phyloP scores from a whole-genome alignment of 2,113 vertebrate species.

The Pluvianellus socialis region DNA sequence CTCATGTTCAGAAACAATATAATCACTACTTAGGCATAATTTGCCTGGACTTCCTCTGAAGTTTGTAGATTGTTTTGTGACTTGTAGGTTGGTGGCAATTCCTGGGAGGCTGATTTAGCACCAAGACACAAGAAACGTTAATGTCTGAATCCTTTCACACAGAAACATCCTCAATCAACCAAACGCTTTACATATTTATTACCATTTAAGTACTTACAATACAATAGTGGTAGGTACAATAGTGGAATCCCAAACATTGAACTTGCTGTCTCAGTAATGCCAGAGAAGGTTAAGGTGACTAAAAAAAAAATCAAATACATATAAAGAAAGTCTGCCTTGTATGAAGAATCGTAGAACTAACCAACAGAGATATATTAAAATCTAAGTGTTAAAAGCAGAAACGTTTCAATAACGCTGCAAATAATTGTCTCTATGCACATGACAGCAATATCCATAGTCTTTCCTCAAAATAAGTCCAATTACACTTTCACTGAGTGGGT shows the following conservation, averaged over 20 bases:
- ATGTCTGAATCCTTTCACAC: background rate
- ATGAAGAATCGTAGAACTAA: background rate
- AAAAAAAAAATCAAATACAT: background rate
- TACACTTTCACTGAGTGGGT: background rate
- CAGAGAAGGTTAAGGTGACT: background rate
- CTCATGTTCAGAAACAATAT: background rate
- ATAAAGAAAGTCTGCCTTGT: background rate
- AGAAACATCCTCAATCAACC: background rate
- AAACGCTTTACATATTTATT: background rate
- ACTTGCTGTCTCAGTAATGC: background rate
- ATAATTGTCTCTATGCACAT: background rate
- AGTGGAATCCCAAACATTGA: background rate
- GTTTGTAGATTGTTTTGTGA: background rate
- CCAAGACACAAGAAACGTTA: background rate
- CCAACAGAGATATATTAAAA: background rate
- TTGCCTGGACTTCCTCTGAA: background rate
- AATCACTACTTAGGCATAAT: background rate
- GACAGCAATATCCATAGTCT: background rate
- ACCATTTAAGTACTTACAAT: background rate
- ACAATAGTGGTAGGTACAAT: no score
- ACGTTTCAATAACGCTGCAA: background rate
- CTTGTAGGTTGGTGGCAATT: background rate
- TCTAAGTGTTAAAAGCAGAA: background rate
- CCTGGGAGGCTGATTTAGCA: background rate
- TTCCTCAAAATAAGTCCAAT: background rate